Evolutionary conservation across 2,888 invertebrate species (phyloP), one percentile per base, ranked within the genome.

Genomic region (Polyommatus icarus): DNA sequence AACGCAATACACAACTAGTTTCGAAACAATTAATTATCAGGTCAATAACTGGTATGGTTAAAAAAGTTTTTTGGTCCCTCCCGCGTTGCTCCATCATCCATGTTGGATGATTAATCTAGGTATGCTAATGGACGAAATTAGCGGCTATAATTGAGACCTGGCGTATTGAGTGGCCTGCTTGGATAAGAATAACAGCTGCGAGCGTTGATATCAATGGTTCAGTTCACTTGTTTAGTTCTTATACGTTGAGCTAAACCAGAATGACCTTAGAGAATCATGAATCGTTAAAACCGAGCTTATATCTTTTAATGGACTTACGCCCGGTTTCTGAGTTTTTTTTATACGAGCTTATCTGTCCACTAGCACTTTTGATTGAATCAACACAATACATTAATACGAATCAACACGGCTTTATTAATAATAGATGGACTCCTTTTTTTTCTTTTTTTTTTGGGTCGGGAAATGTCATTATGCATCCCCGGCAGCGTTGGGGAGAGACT

Each of bases 101-200:
- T 32, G 29, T 29, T 5, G 29, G 15, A 15, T 24, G 61, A 67
- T 32, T 67, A 67, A 67, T 67, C 15, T 67, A 29, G 29, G 67
- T 67, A 32, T 67, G 67, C 29, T 67, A 29, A 29, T 67, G 29
- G 67, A 29, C 67, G 29, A 67, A 32, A 67, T 67, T 10, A 29
- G 29, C 67, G 15, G 12, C 67, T 67, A 67, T 1, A 67, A 67
- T 67, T 67, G 67, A 67, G 67, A 67, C 29, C 67, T 67, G 67
- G 29, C 67, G 29, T 15, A 67, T 15, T 32, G 7, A 67, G 29
- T 67, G 15, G 29, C 67, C 67, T 32, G 29, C 15, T 67, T 5
- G 6, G 67, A 29, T 32, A 67, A 67, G 67, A 67, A 67, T 67
- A 67, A 67, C 29, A 29, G 67, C 67, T 67, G 29, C 67, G 29